Conservation (phyloP, 1,140 invertebrate species). For the Trissolcus basalis region DNA sequence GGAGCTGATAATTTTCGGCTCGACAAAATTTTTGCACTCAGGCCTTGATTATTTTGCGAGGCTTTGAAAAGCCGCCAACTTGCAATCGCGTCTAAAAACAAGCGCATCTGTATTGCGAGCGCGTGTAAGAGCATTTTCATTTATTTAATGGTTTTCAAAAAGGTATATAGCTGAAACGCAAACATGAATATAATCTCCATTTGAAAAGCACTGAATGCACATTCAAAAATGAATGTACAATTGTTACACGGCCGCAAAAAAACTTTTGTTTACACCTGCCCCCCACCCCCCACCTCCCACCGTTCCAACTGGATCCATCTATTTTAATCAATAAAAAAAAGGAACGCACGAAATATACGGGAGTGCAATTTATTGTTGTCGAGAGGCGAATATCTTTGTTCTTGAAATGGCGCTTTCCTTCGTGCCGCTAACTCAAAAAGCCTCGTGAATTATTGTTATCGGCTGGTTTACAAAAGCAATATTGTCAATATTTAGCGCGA, state of each 20-base stretch:
- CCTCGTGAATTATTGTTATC: too few relatives aligned
- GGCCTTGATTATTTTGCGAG: too few relatives aligned
- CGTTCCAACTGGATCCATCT: not conserved
- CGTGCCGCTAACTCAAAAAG: too few relatives aligned
- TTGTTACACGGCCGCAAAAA: not conserved
- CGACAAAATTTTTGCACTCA: too few relatives aligned
- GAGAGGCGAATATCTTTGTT: not conserved
- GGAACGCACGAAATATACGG: not conserved
- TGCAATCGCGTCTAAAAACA: not conserved
- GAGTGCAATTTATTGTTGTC: not conserved
- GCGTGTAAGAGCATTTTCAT: not conserved
- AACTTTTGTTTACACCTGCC: not conserved
- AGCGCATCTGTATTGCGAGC: not conserved
- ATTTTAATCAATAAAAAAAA: slow-evolving; percentile 1
- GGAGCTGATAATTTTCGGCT: too few relatives aligned
- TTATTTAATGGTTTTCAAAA: slow-evolving; percentile 2
- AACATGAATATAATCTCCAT: not conserved
- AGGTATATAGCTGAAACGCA: not conserved
- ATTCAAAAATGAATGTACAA: slow-evolving; percentile 3
- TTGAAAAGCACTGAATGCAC: not conserved
- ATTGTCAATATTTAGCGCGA: too few relatives aligned
- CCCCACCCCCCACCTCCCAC: too few relatives aligned
- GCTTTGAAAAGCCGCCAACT: not conserved
- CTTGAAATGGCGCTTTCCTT: not conserved
- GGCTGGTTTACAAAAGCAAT: too few relatives aligned